phyloP scores from a whole-genome alignment of 2,888 invertebrate genomes.

The Ichneumoninae sp. region DNA sequence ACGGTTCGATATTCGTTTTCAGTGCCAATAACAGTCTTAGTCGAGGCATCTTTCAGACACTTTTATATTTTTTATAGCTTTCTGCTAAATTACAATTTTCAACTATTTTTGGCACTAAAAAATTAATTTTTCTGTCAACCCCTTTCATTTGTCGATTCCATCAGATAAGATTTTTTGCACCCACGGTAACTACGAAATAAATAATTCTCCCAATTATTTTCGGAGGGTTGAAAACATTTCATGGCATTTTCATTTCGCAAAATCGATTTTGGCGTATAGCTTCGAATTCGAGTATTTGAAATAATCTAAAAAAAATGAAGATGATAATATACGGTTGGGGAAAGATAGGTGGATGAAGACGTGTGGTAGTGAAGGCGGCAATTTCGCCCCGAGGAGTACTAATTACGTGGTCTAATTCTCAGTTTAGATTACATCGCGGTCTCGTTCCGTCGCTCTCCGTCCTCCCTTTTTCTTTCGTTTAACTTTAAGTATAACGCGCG shows the following conservation, averaged over 20 bases:
- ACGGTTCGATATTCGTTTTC: neutral
- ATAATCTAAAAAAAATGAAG: neutral
- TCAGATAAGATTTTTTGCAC: no score
- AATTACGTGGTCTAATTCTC: slow-evolving; percentile 53
- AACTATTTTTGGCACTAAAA: no score
- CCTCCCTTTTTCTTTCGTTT: neutral
- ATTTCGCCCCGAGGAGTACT: slow-evolving; percentile 22
- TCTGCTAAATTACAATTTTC: no score
- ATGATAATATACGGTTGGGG: neutral
- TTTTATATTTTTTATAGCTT: no score
- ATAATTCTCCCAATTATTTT: no score
- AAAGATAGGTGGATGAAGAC: slow-evolving; percentile 19
- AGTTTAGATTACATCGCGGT: slow-evolving; percentile 31
- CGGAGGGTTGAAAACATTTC: neutral
- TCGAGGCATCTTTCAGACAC: no score
- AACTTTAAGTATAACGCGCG: neutral
- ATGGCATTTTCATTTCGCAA: neutral
- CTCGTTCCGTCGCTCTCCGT: neutral
- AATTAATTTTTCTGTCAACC: no score
- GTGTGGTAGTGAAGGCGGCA: neutral
- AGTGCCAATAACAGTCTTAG: neutral
- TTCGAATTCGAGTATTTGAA: neutral
- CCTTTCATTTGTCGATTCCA: no score
- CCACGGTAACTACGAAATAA: no score
- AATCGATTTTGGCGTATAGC: neutral